Conservation (phyloP, 2,888 invertebrate genomes). For the Phasia obesa region DNA sequence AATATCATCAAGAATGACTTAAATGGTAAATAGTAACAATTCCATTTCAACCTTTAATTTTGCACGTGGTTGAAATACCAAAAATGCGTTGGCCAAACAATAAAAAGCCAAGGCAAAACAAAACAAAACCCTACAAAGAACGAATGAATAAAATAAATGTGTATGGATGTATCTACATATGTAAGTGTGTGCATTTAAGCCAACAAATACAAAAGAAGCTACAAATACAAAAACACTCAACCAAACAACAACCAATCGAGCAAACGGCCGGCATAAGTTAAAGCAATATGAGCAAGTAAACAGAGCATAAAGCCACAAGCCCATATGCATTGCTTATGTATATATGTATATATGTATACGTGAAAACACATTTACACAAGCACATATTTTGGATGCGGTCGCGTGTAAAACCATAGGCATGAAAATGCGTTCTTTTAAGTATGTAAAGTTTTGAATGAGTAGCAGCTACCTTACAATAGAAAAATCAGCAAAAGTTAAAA, state of each 20-base stretch:
- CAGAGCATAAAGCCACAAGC: conserved; percentile 65
- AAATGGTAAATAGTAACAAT: conserved; percentile 17
- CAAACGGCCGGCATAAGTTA: conserved; percentile 29
- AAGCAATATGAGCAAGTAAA: conserved; percentile 50
- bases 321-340: conserved; percentile 62
- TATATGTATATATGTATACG: background rate
- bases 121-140: conserved; percentile 10
- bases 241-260: conserved; percentile 23
- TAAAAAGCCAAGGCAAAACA: conserved; percentile 4
- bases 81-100: conserved; percentile 31
- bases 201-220: background rate
- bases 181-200: background rate
- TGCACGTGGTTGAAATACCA: conserved; percentile 56
- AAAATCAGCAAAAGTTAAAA: too few species aligned
- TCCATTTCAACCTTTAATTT: conserved; percentile 50
- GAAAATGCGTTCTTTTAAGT: too few species aligned
- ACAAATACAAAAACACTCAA: background rate
- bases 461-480: too few species aligned
- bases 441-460: too few species aligned
- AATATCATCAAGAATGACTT: conserved; percentile 27
- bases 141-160: conserved; percentile 3
- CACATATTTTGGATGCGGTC: too few species aligned
- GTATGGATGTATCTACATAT: background rate
- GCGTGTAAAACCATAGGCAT: too few species aligned
- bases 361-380: background rate